Percentiles rank a stretch among this genome's conserved stretches.
phyloP scores from a whole-genome alignment of 2,888 invertebrate species.

The Aleiodes alternator region DNA sequence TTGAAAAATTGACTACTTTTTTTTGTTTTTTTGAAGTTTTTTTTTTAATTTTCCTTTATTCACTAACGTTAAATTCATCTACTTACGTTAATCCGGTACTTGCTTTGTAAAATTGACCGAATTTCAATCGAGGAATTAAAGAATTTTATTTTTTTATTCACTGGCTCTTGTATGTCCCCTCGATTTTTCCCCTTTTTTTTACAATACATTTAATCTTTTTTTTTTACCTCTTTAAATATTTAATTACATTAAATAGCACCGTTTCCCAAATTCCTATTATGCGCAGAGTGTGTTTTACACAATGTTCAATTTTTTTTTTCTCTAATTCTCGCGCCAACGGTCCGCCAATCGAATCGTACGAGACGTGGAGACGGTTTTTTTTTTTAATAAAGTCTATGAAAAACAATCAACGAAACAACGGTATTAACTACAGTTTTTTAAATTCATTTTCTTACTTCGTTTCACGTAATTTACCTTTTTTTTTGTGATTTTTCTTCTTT shows the following conservation, averaged over 20 bases:
- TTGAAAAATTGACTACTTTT: slow-evolving; percentile 35
- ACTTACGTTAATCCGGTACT: slow-evolving; percentile 52
- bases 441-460: slow-evolving; percentile 2
- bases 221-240: slow-evolving; percentile 12
- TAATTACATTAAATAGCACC: slow-evolving; percentile 53
- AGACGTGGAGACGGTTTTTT: slow-evolving; percentile 66
- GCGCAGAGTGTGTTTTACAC: slow-evolving; percentile 38
- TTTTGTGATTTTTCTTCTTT: background rate
- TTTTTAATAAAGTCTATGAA: slow-evolving; percentile 72
- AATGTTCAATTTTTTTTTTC: background rate
- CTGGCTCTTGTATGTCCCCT: slow-evolving; percentile 5
- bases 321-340: slow-evolving; percentile 9
- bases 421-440: slow-evolving; percentile 66
- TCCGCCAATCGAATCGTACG: slow-evolving; percentile 54
- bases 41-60: background rate
- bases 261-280: slow-evolving; percentile 54
- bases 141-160: slow-evolving; percentile 1
- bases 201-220: slow-evolving; percentile 34
- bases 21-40: background rate
- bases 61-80: slow-evolving; percentile 15
- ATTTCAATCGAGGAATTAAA: slow-evolving; percentile 34
- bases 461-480: slow-evolving; percentile 33
- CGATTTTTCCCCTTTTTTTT: slow-evolving; percentile 47
- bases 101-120: slow-evolving; percentile 53
- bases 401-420: slow-evolving; percentile 74